Percentiles rank a stretch among this genome's conserved stretches.
These are phyloP conservation scores for Sebastes kiyomatsui DNA, from an alignment of 2,797 vertebrate species.

Conservation along the genomic window DNA sequence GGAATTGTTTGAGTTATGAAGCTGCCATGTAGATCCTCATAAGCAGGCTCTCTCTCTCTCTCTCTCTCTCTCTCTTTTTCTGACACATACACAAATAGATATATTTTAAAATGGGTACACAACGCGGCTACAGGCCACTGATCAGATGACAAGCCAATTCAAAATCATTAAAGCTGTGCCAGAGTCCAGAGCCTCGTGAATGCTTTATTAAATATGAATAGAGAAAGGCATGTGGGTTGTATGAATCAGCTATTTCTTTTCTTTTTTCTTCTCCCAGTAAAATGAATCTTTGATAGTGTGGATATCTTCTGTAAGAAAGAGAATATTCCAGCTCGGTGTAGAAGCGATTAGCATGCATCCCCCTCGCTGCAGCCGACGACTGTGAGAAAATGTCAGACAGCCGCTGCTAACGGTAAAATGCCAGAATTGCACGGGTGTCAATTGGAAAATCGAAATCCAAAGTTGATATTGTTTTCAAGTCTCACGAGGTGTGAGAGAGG, in stretches of 20 bases:
- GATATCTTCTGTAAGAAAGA: background rate
- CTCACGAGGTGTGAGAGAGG: conserved; percentile 20
- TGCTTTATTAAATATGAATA: background rate
- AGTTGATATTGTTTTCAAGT: conserved; percentile 49
- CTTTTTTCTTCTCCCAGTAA: background rate
- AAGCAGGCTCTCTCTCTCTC: conserved; percentile 1
- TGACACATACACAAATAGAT: conserved; percentile 23
- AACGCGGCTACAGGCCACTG: conserved; percentile 22
- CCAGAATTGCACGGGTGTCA: conserved; percentile 35
- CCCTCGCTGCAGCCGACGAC: conserved; percentile 3
- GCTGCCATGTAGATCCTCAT: conserved; percentile 55
- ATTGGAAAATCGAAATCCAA: conserved; percentile 53
- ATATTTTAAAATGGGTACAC: background rate
- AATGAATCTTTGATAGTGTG: background rate
- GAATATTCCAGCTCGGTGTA: background rate
- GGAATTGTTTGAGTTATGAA: conserved; percentile 71
- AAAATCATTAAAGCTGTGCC: conserved; percentile 28
- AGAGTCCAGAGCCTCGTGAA: background rate
- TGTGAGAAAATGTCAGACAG: conserved; percentile 64
- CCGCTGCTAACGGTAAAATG: conserved; percentile 45
- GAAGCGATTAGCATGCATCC: conserved; percentile 48
- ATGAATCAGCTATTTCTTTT: background rate
- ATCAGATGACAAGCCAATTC: conserved; percentile 37
- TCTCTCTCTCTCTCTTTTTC: background rate
- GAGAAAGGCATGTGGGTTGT: background rate